Percentiles rank a stretch among this genome's conserved stretches.
phyloP scores from a whole-genome alignment of 2,888 invertebrate genomes.

The Melieria picta region DNA sequence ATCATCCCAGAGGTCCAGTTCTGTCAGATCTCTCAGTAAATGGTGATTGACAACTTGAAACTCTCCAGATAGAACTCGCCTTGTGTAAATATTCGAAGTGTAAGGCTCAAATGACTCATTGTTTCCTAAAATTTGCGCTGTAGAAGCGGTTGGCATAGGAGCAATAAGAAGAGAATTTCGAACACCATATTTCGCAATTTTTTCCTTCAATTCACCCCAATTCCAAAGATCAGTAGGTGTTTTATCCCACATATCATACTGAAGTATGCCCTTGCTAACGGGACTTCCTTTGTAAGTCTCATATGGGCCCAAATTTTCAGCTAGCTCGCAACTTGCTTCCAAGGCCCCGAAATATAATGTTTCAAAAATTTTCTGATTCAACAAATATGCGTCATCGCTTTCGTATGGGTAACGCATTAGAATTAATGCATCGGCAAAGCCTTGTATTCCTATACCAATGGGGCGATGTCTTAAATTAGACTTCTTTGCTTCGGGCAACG shows the following conservation, averaged over 20 bases:
- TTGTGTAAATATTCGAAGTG: conserved; percentile 95
- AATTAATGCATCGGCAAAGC: conserved; percentile 96
- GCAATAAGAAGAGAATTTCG: conserved; percentile 93
- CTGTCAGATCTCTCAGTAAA: conserved; percentile 90
- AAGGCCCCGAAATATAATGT: conserved; percentile 97
- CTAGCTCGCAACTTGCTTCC: conserved; percentile 94
- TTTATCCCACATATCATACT: conserved; percentile 98
- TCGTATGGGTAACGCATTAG: conserved; percentile 94
- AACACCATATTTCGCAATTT: conserved; percentile 88
- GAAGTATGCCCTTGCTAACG: conserved; percentile 93
- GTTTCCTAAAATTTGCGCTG: conserved; percentile 98
- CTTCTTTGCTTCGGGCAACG: conserved; percentile 84
- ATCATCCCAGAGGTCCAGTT: conserved; percentile 91
- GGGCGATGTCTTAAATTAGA: conserved; percentile 91
- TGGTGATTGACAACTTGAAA: conserved; percentile 98
- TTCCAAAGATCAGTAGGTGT: conserved; percentile 88
- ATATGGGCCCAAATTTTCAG: conserved; percentile 85
- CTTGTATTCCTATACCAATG: conserved; percentile 95
- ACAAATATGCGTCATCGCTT: conserved; percentile 81
- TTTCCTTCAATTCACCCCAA: conserved; percentile 84
- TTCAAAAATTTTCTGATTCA: conserved; percentile 97
- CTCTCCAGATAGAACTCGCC: conserved; percentile 94
- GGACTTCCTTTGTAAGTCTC: conserved; percentile 93
- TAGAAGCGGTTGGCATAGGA: conserved; percentile 99
- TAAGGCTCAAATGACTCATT: conserved; percentile 99